Conservation (phyloP, 2,113 vertebrate genomes). For the Pangasianodon gigas region DNA sequence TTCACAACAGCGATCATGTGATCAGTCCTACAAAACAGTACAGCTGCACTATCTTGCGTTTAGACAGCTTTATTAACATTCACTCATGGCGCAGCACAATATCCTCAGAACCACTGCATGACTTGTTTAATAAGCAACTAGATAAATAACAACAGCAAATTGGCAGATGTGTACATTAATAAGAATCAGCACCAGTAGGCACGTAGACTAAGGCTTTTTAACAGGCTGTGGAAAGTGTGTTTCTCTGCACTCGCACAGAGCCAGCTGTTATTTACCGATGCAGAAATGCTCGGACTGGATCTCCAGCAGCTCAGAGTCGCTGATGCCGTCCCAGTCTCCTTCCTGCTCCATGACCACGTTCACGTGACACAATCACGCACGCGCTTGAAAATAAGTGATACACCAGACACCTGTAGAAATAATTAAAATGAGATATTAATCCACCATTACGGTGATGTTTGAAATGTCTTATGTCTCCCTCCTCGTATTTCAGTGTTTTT, state of each 20-base stretch:
- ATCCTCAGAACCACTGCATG: not conserved
- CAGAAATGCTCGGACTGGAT: constrained; percentile 33
- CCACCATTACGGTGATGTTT: not conserved
- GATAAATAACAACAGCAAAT: not conserved
- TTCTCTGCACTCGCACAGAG: not conserved
- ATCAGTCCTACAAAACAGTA: not conserved
- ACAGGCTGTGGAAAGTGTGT: not conserved
- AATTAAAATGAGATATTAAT: not conserved
- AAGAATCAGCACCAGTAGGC: not conserved
- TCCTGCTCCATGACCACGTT: constrained; percentile 13
- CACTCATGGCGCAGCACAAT: not conserved
- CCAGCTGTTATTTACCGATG: constrained; percentile 20
- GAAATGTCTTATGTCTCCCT: not conserved
- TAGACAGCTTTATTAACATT: not conserved
- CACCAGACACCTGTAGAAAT: not conserved
- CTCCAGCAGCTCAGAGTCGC: constrained; percentile 53
- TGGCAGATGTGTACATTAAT: not conserved
- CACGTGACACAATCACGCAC: not conserved
- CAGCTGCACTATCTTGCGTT: constrained; percentile 4
- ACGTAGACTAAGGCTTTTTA: not conserved
- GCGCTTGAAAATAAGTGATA: not conserved
- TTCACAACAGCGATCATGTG: not conserved
- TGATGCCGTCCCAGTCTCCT: constrained; percentile 47
- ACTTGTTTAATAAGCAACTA: not conserved
- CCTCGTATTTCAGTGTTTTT: not conserved